These are phyloP conservation scores for Sinosuthora webbiana DNA, from an alignment of 2,113 vertebrate genomes.

Conservation along the genomic window DNA sequence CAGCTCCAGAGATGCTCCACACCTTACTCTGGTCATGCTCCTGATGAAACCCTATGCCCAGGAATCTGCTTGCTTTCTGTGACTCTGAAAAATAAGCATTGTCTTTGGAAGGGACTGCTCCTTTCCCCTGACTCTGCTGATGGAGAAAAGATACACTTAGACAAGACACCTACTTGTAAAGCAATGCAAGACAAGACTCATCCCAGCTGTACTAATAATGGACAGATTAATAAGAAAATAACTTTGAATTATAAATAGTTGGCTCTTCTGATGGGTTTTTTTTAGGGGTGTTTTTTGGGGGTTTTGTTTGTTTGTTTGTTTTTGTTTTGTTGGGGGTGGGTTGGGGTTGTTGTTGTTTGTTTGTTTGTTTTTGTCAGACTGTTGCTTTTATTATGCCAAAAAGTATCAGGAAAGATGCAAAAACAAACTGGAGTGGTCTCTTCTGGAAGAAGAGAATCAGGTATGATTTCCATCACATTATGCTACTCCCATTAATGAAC, in stretches of 20 bases:
- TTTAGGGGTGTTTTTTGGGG: too few relatives aligned
- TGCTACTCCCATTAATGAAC: background rate
- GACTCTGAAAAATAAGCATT: background rate
- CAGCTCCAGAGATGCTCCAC: background rate
- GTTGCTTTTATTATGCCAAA: background rate
- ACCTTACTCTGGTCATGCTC: background rate
- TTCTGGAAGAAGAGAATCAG: background rate
- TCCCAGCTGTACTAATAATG: background rate
- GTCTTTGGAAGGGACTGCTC: background rate
- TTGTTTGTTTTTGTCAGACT: background rate
- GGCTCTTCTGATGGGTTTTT: background rate
- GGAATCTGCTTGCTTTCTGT: background rate
- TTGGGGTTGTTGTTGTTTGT: too few relatives aligned
- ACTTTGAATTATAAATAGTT: background rate
- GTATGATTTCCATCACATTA: background rate
- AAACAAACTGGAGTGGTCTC: background rate
- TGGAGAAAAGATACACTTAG: background rate
- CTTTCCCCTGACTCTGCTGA: background rate
- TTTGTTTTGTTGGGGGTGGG: too few relatives aligned
- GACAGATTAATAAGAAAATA: background rate
- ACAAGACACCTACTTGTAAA: background rate
- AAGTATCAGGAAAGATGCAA: background rate
- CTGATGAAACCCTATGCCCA: background rate
- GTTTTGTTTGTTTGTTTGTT: too few relatives aligned
- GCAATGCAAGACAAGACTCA: background rate